These are phyloP conservation scores for Paradisaea rubra DNA, from an alignment of 2,113 vertebrate species.

Conservation along the genomic window DNA sequence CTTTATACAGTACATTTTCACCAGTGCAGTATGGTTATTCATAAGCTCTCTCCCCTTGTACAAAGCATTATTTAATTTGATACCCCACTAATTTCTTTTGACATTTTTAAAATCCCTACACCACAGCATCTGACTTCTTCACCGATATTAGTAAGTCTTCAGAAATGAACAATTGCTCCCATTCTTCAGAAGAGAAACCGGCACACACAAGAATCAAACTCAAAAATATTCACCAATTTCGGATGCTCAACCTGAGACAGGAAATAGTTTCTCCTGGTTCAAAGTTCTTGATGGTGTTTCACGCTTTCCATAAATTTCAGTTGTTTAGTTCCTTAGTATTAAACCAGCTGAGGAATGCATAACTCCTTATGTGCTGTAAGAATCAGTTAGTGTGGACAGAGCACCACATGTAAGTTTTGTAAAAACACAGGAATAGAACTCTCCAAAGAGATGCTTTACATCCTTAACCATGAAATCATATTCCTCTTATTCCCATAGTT, in stretches of 20 bases:
- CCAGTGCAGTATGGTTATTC: neutral
- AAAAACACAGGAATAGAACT: neutral
- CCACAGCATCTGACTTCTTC: neutral
- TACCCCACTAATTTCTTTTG: neutral
- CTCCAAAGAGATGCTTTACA: neutral
- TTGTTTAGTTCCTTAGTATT: neutral
- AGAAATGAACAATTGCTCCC: neutral
- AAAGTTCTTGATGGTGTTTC: neutral
- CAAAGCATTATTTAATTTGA: neutral
- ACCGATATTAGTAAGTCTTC: neutral
- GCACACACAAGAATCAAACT: neutral
- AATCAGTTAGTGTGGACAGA: neutral
- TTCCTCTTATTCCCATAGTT: neutral
- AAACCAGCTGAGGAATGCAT: rapidly evolving
- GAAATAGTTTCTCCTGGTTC: neutral
- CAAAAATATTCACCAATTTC: neutral
- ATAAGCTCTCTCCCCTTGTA: neutral
- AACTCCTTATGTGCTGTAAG: neutral
- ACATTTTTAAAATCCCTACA: neutral
- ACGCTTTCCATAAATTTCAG: neutral
- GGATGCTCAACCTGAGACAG: neutral
- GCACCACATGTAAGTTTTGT: neutral
- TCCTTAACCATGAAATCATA: neutral
- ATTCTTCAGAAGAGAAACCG: neutral
- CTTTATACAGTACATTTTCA: neutral